Conservation (phyloP, 2,888 invertebrate genomes). For the Pseudanteris insignis region DNA sequence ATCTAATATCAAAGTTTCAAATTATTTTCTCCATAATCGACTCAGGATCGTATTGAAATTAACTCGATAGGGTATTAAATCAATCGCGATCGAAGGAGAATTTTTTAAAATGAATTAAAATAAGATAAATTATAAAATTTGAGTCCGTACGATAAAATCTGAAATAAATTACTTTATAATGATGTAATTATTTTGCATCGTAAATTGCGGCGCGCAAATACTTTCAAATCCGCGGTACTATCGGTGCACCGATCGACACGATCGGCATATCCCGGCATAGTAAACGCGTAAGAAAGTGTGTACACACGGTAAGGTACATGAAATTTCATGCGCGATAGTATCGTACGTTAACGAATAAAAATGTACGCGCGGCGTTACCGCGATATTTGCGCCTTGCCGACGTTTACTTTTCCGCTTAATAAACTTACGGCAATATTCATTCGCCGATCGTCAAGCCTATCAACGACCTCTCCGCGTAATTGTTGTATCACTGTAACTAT, state of each 20-base stretch:
- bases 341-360: slow-evolving; percentile 13
- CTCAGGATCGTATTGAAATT: too few species aligned
- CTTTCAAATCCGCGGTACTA: slow-evolving; percentile 19
- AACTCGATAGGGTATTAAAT: too few species aligned
- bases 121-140: neutral
- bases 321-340: slow-evolving; percentile 33
- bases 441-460: too few species aligned
- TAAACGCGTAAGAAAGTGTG: slow-evolving; percentile 31
- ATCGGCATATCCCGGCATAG: slow-evolving; percentile 30
- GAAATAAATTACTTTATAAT: slow-evolving; percentile 27
- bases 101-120: neutral
- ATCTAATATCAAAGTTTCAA: too few species aligned
- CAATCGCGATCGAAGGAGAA: too few species aligned
- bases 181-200: slow-evolving; percentile 27
- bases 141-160: slow-evolving; percentile 11
- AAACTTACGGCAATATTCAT: slow-evolving; percentile 4
- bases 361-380: slow-evolving; percentile 9
- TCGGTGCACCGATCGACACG: slow-evolving; percentile 32
- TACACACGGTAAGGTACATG: slow-evolving; percentile 25
- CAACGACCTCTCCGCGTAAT: too few species aligned
- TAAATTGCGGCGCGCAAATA: slow-evolving; percentile 23
- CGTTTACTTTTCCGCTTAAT: slow-evolving; percentile 28
- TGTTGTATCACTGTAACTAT: too few species aligned
- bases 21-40: too few species aligned
- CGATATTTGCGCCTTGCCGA: slow-evolving; percentile 13